Percentiles rank a stretch among this genome's conserved stretches.
Evolutionary conservation across 2,888 invertebrate species (phyloP).

Genomic region (Papilio demoleus): DNA sequence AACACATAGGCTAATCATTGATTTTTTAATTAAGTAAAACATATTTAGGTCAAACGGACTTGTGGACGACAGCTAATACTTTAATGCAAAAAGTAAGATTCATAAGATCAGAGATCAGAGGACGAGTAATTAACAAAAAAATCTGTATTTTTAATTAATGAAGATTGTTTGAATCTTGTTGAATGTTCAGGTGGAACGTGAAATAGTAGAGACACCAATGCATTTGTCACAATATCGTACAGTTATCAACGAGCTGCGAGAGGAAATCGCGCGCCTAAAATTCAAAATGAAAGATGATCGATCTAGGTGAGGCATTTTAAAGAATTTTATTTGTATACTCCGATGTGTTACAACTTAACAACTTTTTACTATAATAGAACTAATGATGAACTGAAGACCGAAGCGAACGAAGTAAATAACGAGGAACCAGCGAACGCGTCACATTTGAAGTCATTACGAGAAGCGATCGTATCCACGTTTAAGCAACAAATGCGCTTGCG

Average conservation of each 20-base stretch:
- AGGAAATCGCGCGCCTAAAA: conserved; percentile 91
- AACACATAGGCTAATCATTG: no score
- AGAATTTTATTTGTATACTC: neutral
- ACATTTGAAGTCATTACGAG: conserved; percentile 87
- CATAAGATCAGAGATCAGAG: no score
- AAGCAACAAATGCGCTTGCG: conserved; percentile 96
- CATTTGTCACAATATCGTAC: conserved; percentile 93
- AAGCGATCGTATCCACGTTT: conserved; percentile 94
- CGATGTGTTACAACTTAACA: neutral
- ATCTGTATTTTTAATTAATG: neutral
- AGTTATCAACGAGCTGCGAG: conserved; percentile 91
- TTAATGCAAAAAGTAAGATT: no score
- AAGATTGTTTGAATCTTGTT: neutral
- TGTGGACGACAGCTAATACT: no score
- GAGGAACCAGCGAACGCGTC: conserved; percentile 67
- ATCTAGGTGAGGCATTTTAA: conserved; percentile 63
- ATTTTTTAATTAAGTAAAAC: no score
- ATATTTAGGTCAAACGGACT: no score
- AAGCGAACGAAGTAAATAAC: conserved; percentile 53
- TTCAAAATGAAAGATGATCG: conserved; percentile 91
- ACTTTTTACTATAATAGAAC: conserved; percentile 49
- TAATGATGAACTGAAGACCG: conserved; percentile 66
- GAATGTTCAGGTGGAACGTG: conserved; percentile 84
- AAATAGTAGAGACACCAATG: conserved; percentile 87
- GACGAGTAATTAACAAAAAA: no score